Base-by-base conservation (phyloP, 2,888 invertebrate species). In the Meteorus cinctellus region DNA sequence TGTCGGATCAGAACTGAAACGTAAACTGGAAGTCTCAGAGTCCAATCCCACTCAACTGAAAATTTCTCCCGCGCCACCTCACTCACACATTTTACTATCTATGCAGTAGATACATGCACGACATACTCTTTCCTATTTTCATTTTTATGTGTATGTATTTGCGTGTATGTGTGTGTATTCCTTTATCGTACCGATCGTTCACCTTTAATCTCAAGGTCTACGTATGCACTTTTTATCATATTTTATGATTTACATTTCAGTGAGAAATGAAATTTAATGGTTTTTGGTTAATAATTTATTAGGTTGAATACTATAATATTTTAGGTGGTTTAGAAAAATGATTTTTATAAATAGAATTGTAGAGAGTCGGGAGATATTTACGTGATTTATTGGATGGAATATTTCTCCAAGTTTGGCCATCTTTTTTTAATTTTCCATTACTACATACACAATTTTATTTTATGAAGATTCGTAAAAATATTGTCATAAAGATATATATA, bases 1-100 rank as follows among this genome's bases (percentile, higher is more conserved):
- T 59, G 70, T 41, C 41, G 70, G 29, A 59, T 36, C 60, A 36
- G 31, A 60, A 70, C 70, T 60, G 31, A 62, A 55, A 62, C 62
- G 55, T n/a, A 55, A 24, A 48, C n/a, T n/a, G n/a, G 19, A 19
- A 6, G 55, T 19, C 19, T 19, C 19, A 55, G 19, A 55, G 19
- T 55, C 19, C 55, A 24, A 55, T 55, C 55, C 55, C 55, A 55
- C 55, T 41, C 41, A 41, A 41, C 41, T 55, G 24, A 55, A 55
- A 55, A 55, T 55, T 55, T 55, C 55, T 55, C 55, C 19, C 55
- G 55, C 55, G 55, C 55, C 55, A 55, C 55, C 55, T n/a, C 55
- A 55, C 55, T 19, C 55, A 55, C 55, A 55, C 55, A 55, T 2
- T 48, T 16, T 48, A 48, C n/a, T 48, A 48, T 48, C 16, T n/a